These are phyloP conservation scores for Rissa tridactyla DNA, from an alignment of 2,113 vertebrate species.

Conservation along the genomic window DNA sequence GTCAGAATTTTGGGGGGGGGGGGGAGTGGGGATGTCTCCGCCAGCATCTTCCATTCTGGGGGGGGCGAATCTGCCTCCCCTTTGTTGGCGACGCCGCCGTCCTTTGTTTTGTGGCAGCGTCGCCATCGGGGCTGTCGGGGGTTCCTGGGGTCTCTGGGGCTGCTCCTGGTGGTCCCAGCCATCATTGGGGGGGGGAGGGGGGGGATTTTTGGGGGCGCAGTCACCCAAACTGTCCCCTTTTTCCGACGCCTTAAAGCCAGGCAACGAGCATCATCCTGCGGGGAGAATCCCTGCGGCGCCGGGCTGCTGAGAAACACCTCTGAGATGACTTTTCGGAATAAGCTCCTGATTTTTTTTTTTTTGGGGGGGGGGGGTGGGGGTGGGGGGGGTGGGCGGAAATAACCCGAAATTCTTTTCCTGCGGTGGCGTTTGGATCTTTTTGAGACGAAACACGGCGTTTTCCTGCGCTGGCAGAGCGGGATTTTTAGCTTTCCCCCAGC, in stretches of 20 bases:
- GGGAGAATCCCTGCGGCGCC: background rate
- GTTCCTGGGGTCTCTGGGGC: too few species aligned
- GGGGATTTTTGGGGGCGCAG: background rate
- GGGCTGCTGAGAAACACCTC: background rate
- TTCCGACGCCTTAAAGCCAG: background rate
- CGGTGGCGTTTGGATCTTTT: background rate
- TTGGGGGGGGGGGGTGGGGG: too few species aligned
- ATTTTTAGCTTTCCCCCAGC: background rate
- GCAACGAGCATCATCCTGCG: background rate
- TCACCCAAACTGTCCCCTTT: background rate
- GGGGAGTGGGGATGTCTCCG: accelerated
- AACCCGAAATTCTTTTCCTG: background rate
- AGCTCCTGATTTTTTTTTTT: background rate
- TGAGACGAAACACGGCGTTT: background rate
- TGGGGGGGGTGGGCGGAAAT: too few species aligned
- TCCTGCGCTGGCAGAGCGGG: background rate
- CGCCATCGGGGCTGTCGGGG: too few species aligned
- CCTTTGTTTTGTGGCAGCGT: background rate
- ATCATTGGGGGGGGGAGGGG: too few species aligned
- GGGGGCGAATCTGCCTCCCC: background rate
- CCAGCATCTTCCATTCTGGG: background rate
- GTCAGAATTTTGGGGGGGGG: background rate
- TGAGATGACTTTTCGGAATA: background rate
- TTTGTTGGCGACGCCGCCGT: background rate
- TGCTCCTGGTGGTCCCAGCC: too few species aligned